Evolutionary conservation across 2,888 invertebrate species (phyloP).

Genomic region (Microchrysa polita): DNA sequence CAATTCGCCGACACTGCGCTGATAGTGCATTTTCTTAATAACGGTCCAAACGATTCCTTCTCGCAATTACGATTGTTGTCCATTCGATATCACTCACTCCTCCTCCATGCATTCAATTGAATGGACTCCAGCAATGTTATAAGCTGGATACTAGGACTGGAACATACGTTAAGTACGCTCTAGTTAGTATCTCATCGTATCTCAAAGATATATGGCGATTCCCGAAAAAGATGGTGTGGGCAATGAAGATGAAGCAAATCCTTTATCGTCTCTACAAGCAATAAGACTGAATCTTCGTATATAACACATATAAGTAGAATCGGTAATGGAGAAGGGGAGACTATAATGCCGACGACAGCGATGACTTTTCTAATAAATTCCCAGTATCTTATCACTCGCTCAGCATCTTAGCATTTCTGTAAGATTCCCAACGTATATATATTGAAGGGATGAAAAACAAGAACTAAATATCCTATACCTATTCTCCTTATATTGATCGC

Average conservation of each 20-base stretch:
- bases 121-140: background rate
- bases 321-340: constrained; percentile 14
- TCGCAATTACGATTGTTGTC: constrained; percentile 37
- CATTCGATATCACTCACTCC: constrained; percentile 39
- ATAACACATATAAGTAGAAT: background rate
- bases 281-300: constrained; percentile 2
- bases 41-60: constrained; percentile 29
- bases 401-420: constrained; percentile 37
- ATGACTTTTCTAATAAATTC: constrained; percentile 41
- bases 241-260: background rate
- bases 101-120: constrained; percentile 21
- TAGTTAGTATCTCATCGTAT: background rate
- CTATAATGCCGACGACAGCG: constrained; percentile 14
- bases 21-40: constrained; percentile 41
- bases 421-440: constrained; percentile 11
- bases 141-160: background rate
- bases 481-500: background rate
- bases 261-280: background rate
- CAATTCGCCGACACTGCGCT: constrained; percentile 34
- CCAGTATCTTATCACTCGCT: constrained; percentile 36
- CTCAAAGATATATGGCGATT: constrained; percentile 18
- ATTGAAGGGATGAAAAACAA: constrained; percentile 14
- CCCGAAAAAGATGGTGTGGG: background rate
- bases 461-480: constrained; percentile 6
- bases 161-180: background rate